Base-by-base conservation (phyloP, 2,113 vertebrate species). In the Leptobrachium leishanense region DNA sequence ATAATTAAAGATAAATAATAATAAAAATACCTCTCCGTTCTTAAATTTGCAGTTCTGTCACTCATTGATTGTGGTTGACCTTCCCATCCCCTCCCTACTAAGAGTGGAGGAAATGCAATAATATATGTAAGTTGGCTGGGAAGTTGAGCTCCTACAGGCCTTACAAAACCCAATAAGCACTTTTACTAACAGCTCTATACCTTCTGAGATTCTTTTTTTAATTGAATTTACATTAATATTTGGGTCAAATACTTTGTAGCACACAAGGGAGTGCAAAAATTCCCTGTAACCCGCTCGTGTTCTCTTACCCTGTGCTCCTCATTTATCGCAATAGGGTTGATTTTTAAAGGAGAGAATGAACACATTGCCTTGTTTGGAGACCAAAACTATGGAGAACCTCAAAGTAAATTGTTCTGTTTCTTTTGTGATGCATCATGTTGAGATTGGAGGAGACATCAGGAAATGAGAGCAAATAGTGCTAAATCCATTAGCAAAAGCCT, bases 391-490 rank as follows among this genome's bases (percentile, higher is more conserved):
- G 41, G 84, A 85, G 82, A 82, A 20, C 78, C 8, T 85, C 63
- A 40, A 82, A 85, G 85, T 82, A 68, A 86, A 87, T 76, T 40
- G 71, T 53, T 59, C 0, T 62, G 54, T 40, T 74, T 85, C 80
- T 50, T 64, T 64, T 75, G 0, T 75, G 81, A 83, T 76, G 43
- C 13, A 71, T 85, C 84, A 72, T 63, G 15, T 67, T 77, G 40
- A 82, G 86, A 91, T 84, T 91, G 87, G 85, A 88, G 79, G 67
- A 88, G 88, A 86, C 86, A 85, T 75, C 69, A 91, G 86, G 84
- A 93, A 91, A 91, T 89, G 83, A 86, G 81, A 87, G 78, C 71
- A 89, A 90, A 90, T 86, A 79, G 75, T 90, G 88, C 87, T 93
- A 92, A 92, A 92, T 88, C 88, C 89, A 89, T 91, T 92, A 91